These are phyloP conservation scores for Dunckerocampus dactyliophorus DNA, from an alignment of 2,113 vertebrate genomes.

Conservation along the genomic window DNA sequence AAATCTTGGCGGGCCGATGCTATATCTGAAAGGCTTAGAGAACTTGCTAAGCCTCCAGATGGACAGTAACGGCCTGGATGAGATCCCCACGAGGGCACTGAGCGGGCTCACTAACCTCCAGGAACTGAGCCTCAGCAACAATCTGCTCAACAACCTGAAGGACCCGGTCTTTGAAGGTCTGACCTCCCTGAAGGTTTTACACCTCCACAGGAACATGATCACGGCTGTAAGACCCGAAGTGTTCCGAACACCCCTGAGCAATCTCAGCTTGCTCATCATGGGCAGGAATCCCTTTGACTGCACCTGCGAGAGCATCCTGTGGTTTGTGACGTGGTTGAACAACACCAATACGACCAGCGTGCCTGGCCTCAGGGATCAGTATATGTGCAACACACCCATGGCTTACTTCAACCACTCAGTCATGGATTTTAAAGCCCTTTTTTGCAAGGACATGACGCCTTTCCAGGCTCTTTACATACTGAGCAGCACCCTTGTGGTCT, in stretches of 20 bases:
- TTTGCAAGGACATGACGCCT: conserved; percentile 87
- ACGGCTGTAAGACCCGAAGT: conserved; percentile 81
- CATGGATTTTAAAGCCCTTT: conserved; percentile 76
- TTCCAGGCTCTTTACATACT: conserved; percentile 81
- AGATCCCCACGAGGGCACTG: conserved; percentile 80
- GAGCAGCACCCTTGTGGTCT: conserved; percentile 58
- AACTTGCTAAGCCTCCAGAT: conserved; percentile 75
- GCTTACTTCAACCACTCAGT: conserved; percentile 79
- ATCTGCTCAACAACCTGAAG: conserved; percentile 82
- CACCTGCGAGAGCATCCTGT: conserved; percentile 92
- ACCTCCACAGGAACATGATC: conserved; percentile 87
- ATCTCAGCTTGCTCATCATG: conserved; percentile 78
- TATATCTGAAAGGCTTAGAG: conserved; percentile 76
- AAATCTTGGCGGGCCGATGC: conserved; percentile 83
- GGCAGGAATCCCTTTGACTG: conserved; percentile 91
- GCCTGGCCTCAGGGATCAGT: conserved; percentile 65
- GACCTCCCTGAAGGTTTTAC: conserved; percentile 71
- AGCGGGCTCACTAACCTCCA: conserved; percentile 73
- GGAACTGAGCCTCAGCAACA: conserved; percentile 75
- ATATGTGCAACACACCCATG: conserved; percentile 87
- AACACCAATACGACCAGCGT: conserved; percentile 70
- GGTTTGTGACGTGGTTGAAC: conserved; percentile 90
- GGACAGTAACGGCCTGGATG: conserved; percentile 89
- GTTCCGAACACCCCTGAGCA: conserved; percentile 76
- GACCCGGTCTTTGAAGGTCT: conserved; percentile 79